Percentiles rank a stretch among this genome's conserved stretches.
Evolutionary conservation across 2,888 invertebrate species (phyloP).

Genomic region (Hydropsyche betteni): DNA sequence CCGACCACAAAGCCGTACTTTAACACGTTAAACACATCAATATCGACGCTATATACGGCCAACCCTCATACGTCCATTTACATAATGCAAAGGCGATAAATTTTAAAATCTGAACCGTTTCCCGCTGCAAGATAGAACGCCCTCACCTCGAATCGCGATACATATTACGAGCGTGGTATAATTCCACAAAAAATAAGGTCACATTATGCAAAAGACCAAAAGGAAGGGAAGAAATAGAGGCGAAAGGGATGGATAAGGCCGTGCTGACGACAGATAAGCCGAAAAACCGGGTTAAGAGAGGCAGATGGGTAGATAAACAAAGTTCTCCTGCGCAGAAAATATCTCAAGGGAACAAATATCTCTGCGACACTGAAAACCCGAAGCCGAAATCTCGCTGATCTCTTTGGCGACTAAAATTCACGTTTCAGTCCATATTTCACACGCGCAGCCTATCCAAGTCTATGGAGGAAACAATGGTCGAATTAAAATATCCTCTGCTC

Average conservation of each 20-base stretch:
- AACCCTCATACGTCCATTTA: too few species aligned
- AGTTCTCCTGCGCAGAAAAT: conserved; percentile 32
- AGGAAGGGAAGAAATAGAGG: conserved; percentile 11
- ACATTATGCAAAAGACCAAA: conserved; percentile 34
- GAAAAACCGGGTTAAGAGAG: conserved; percentile 43
- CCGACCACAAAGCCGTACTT: conserved; percentile 13
- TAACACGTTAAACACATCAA: conserved; percentile 9
- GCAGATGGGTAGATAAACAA: conserved; percentile 46
- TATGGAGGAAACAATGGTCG: too few species aligned
- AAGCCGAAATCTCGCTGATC: too few species aligned
- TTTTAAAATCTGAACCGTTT: background rate
- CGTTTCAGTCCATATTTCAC: too few species aligned
- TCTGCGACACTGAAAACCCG: background rate
- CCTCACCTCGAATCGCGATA: background rate
- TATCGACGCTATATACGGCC: conserved; percentile 4
- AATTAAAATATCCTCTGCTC: too few species aligned
- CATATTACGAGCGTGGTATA: conserved; percentile 1
- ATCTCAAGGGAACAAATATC: conserved; percentile 11
- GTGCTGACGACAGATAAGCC: conserved; percentile 44
- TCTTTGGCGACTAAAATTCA: too few species aligned
- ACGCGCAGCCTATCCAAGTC: too few species aligned
- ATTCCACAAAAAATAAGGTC: conserved; percentile 29
- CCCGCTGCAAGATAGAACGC: background rate
- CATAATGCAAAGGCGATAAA: too few species aligned
- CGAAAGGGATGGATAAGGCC: conserved; percentile 12